Evolutionary conservation across 2,113 vertebrate genomes (phyloP).

Genomic region (Petroica traversi): DNA sequence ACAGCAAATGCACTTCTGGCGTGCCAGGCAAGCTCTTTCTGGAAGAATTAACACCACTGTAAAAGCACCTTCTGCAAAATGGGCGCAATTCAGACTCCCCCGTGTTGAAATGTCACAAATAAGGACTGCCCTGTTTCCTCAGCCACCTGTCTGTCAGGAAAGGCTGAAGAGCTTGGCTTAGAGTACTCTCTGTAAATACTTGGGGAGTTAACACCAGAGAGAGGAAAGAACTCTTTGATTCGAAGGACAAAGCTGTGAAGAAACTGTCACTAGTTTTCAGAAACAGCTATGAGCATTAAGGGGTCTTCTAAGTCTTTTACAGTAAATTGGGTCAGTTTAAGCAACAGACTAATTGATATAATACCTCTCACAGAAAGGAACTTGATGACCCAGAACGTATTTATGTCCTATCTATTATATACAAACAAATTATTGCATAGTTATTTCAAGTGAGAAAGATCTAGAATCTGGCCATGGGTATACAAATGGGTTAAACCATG

Average conservation of each 20-base stretch:
- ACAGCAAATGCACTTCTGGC: neutral
- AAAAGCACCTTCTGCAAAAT: neutral
- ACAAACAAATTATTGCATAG: neutral
- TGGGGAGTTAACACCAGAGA: constrained; percentile 26
- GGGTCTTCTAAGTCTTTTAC: neutral
- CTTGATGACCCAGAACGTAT: accelerated
- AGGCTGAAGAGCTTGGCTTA: neutral
- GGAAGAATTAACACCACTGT: accelerated
- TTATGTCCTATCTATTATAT: neutral
- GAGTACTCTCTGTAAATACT: neutral
- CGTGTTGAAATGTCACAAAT: neutral
- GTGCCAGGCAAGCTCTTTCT: neutral
- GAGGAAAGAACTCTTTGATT: neutral
- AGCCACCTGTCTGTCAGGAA: neutral
- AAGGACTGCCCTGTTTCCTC: neutral
- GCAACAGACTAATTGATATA: neutral
- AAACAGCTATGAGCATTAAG: neutral
- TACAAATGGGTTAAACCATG: constrained; percentile 13
- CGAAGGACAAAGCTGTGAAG: neutral
- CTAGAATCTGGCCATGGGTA: neutral
- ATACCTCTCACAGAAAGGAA: neutral
- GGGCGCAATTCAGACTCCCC: neutral
- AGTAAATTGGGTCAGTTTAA: neutral
- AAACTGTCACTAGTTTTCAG: neutral
- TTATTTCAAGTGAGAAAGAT: neutral